These are phyloP conservation scores for Talpa occidentalis DNA, from an alignment of 2,113 vertebrate genomes.

Conservation along the genomic window DNA sequence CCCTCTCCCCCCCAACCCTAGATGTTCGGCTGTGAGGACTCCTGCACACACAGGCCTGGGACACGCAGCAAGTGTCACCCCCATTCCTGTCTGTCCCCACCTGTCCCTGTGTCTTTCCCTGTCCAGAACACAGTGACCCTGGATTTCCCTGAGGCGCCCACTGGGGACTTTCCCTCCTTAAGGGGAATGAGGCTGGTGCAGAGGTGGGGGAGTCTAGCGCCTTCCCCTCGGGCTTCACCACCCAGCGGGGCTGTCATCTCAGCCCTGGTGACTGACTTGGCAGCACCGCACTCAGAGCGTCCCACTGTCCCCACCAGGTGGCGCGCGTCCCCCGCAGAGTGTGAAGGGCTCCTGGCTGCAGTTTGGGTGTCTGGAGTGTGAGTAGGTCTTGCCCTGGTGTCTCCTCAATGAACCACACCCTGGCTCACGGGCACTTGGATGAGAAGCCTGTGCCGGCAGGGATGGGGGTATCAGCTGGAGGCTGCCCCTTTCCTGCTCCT, in stretches of 20 bases:
- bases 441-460: neutral
- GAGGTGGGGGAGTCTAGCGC: neutral
- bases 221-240: neutral
- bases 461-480: neutral
- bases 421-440: neutral
- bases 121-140: neutral
- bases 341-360: too few species aligned
- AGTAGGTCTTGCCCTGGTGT: too few species aligned
- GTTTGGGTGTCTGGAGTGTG: too few species aligned
- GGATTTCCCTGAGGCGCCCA: neutral
- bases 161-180: neutral
- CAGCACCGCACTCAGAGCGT: too few species aligned
- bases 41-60: neutral
- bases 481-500: neutral
- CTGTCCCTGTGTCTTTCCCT: neutral
- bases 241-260: too few species aligned
- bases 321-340: too few species aligned
- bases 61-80: neutral
- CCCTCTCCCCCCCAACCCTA: neutral
- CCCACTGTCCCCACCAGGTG: too few species aligned
- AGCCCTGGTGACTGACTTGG: too few species aligned
- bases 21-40: neutral
- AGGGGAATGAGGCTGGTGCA: neutral
- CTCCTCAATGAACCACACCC: neutral
- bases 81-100: neutral